Conservation (phyloP, 2,888 invertebrate genomes). For the Nycteola revayana region DNA sequence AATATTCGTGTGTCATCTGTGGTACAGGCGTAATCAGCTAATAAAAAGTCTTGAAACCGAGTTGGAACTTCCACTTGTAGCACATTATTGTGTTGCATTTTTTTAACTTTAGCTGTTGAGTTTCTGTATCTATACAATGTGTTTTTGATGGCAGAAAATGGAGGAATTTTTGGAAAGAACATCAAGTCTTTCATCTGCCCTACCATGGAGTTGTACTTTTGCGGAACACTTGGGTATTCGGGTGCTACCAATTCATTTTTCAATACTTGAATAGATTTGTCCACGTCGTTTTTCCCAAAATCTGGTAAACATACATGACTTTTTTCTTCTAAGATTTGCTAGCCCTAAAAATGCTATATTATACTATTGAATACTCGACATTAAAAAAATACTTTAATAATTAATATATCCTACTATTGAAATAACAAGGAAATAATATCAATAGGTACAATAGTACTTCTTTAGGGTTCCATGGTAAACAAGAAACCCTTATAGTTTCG, state of each 20-base stretch:
- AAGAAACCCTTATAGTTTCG: too few relatives aligned
- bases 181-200: not conserved
- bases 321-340: too few relatives aligned
- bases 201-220: not conserved
- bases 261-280: not conserved
- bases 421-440: too few relatives aligned
- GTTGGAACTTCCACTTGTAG: slow-evolving; percentile 10
- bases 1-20: slow-evolving; percentile 11
- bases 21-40: slow-evolving; percentile 9
- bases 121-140: slow-evolving; percentile 3
- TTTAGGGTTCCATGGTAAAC: too few relatives aligned
- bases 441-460: too few relatives aligned
- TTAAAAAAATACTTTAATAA: too few relatives aligned
- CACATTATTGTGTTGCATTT: slow-evolving; percentile 2
- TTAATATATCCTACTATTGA: too few relatives aligned
- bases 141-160: slow-evolving; percentile 2
- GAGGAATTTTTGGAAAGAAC: not conserved
- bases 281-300: slow-evolving; percentile 2
- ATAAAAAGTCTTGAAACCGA: slow-evolving; percentile 6
- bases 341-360: too few relatives aligned
- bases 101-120: slow-evolving; percentile 2
- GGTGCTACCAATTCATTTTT: slow-evolving; percentile 1
- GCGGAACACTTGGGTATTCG: not conserved
- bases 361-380: too few relatives aligned
- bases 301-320: slow-evolving; percentile 3